Evolutionary conservation across 2,797 vertebrate genomes (phyloP), one percentile per base, ranked within the genome.

Genomic region (Notoglanidium macrostoma): DNA sequence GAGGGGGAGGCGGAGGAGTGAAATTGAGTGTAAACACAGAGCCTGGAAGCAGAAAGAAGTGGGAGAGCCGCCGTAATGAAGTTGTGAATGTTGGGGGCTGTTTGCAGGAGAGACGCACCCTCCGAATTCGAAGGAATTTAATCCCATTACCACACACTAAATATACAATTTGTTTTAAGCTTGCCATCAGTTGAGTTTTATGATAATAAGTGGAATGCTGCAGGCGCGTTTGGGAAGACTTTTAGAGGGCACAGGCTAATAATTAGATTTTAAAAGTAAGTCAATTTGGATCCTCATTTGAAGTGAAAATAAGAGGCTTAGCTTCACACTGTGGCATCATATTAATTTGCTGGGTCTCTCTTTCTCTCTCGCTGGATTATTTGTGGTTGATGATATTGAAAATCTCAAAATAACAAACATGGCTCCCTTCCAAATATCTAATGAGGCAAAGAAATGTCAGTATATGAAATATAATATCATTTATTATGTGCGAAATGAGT

Each of bases 81-180:
- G 95, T 95, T 89, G 93, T 93, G 93, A 94, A 89, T 92, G 93
- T 92, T 93, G 84, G 89, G 70, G 86, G 86, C 91, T 92, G 93
- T 94, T 94, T 92, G 94, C 65, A 91, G 91, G 92, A 85, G 92
- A 91, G 90, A 88, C 83, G 84, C 90, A 54, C 93, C 94, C 80
- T 90, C 93, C 91, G 93, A 95, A 95, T 95, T 93, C 92, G 90
- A 91, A 89, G 92, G 92, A 93, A 94, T 95, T 95, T 95, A 96
- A 96, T 96, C 95, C 94, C 94, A 95, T 96, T 95, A 95, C 94
- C 93, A 93, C 93, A 90, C 92, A 92, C 94, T 96, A 96, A 96
- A 96, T 96, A 95, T 95, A 96, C 94, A 94, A 96, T 96, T 96
- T 96, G 95, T 96, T 96, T 96, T 95, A 95, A 95, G 93, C 91